phyloP scores from a whole-genome alignment of 2,113 vertebrate species.

The Morone saxatilis region DNA sequence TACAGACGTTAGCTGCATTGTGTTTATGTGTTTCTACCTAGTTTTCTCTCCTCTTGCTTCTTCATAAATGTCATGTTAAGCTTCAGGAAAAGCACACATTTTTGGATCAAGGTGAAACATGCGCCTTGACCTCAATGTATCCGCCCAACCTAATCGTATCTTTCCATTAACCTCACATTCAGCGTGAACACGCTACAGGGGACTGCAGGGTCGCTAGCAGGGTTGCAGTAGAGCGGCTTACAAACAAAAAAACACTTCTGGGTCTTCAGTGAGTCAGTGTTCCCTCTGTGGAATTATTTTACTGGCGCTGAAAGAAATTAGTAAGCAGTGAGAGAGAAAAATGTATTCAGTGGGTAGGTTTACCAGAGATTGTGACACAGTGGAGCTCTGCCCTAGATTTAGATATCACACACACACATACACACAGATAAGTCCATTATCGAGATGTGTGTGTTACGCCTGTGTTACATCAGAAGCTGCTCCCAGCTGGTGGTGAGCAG shows the following conservation, averaged over 20 bases:
- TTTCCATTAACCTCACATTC: not conserved
- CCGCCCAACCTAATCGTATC: not conserved
- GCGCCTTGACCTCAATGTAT: not conserved
- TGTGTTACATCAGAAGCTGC: conserved; percentile 55
- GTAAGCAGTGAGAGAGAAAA: conserved; percentile 7
- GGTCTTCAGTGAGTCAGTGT: not conserved
- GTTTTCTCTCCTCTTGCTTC: too few species aligned
- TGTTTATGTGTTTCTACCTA: too few species aligned
- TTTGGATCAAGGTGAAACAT: too few species aligned
- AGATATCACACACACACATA: not conserved
- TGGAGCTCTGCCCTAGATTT: conserved; percentile 27
- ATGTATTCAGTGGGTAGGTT: conserved; percentile 2
- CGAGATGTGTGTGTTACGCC: conserved; percentile 16
- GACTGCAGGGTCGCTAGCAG: not conserved
- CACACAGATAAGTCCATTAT: not conserved
- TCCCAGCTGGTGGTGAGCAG: not conserved
- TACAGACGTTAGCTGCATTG: not conserved
- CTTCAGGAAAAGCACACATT: not conserved
- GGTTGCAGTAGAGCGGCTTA: conserved; percentile 1
- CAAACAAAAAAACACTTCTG: too few species aligned
- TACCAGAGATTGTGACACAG: conserved; percentile 1
- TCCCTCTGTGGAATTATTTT: conserved; percentile 21
- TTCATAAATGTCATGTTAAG: not conserved
- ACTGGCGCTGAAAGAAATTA: conserved; percentile 15
- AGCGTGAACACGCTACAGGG: not conserved